Percentiles rank a stretch among this genome's conserved stretches.
phyloP scores from a whole-genome alignment of 1,140 invertebrate species.

The Aphelenchoides besseyi region DNA sequence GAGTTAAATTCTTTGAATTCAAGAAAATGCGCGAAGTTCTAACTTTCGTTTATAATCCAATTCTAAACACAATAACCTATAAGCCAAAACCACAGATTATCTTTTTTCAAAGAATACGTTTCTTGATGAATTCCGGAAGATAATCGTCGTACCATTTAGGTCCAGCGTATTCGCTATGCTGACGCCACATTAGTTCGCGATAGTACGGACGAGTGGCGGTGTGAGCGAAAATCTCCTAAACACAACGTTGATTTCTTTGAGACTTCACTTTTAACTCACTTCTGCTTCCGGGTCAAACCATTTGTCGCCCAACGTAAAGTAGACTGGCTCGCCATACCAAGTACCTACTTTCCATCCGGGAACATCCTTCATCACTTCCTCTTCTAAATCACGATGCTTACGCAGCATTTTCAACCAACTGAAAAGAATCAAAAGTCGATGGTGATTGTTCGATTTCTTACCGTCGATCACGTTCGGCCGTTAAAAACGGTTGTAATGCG shows the following conservation, averaged over 20 bases:
- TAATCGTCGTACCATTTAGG: slow-evolving; percentile 55
- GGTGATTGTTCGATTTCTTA: slow-evolving; percentile 44
- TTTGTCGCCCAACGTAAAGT: slow-evolving; percentile 62
- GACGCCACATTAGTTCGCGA: slow-evolving; percentile 34
- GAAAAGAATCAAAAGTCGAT: slow-evolving; percentile 25
- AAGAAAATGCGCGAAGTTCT: neutral
- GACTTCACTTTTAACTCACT: slow-evolving; percentile 23
- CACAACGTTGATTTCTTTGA: neutral
- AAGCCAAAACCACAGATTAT: too few species aligned
- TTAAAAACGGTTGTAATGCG: slow-evolving; percentile 64
- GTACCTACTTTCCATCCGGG: slow-evolving; percentile 66
- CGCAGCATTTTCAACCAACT: slow-evolving; percentile 63
- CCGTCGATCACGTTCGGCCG: slow-evolving; percentile 64
- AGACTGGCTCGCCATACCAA: slow-evolving; percentile 65
- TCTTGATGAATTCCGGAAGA: slow-evolving; percentile 37
- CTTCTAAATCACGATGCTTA: slow-evolving; percentile 64
- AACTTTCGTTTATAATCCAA: slow-evolving; percentile 26
- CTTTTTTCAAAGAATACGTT: slow-evolving; percentile 37
- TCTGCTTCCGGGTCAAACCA: slow-evolving; percentile 58
- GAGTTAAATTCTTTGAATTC: slow-evolving; percentile 39
- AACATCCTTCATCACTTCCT: slow-evolving; percentile 66
- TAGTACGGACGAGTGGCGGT: neutral
- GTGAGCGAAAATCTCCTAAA: slow-evolving; percentile 47
- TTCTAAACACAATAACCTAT: neutral
- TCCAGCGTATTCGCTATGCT: slow-evolving; percentile 49